Evolutionary conservation across 2,113 vertebrate species (phyloP).

Genomic region (Paradoxurus hermaphroditus): DNA sequence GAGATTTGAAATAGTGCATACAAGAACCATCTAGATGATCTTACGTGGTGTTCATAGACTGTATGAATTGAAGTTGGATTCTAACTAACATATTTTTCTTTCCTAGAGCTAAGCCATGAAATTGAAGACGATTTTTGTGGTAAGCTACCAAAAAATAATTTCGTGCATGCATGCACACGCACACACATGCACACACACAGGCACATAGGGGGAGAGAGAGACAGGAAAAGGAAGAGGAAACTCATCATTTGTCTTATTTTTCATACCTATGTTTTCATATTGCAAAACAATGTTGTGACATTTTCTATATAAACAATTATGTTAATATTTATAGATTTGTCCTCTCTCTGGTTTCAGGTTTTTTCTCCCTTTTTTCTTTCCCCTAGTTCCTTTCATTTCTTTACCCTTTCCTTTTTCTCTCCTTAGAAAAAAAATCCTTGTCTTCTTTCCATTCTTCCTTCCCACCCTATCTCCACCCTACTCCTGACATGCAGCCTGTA

Average conservation of each 20-base stretch:
- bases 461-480: neutral
- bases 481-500: neutral
- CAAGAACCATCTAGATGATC: neutral
- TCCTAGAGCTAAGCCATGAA: constrained; percentile 86
- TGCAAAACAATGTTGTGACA: neutral
- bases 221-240: neutral
- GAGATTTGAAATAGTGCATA: constrained; percentile 7
- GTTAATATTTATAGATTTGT: constrained; percentile 28
- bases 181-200: rapidly evolving
- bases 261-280: neutral
- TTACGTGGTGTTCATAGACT: neutral
- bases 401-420: neutral
- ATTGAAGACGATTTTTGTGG: constrained; percentile 87
- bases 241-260: neutral
- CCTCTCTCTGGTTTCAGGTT: neutral
- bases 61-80: constrained; percentile 30
- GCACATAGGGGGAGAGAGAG: neutral
- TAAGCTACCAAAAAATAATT: constrained; percentile 78
- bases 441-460: neutral
- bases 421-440: neutral
- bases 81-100: constrained; percentile 56
- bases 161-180: neutral
- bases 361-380: neutral
- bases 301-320: neutral
- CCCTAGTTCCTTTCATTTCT: neutral